Evolutionary conservation across 2,113 vertebrate genomes (phyloP).

Genomic region (Ictalurus punctatus): DNA sequence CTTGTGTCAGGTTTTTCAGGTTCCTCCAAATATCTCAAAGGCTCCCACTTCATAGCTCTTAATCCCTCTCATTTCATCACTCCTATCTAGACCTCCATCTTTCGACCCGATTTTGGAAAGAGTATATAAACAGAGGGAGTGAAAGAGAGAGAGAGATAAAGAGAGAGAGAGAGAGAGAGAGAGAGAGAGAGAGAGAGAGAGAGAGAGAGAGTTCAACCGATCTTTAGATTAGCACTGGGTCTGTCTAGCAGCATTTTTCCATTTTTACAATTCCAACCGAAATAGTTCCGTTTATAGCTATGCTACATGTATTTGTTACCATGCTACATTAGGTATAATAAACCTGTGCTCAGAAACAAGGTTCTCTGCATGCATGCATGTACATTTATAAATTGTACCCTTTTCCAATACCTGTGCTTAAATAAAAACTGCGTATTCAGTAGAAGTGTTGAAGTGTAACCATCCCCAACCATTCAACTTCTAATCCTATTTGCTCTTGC

Average conservation of each 20-base stretch:
- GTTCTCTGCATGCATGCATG: neutral
- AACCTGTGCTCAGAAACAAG: neutral
- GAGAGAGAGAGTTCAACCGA: neutral
- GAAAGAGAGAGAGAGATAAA: neutral
- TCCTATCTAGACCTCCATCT: neutral
- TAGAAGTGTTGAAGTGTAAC: neutral
- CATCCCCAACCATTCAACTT: neutral
- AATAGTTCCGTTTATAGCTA: neutral
- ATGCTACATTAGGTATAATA: neutral
- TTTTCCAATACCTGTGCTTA: neutral
- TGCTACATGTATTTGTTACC: too few species aligned
- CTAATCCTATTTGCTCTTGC: neutral
- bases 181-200: constrained; percentile 1
- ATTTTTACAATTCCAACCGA: constrained; percentile 23
- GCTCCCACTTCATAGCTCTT: neutral
- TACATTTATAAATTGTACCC: neutral
- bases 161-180: neutral
- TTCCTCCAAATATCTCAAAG: constrained; percentile 2
- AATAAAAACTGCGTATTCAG: neutral
- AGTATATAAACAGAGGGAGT: neutral
- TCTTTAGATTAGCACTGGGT: constrained; percentile 14
- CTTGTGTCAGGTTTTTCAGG: constrained; percentile 8
- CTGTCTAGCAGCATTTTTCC: constrained; percentile 47
- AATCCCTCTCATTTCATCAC: neutral
- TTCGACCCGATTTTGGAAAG: constrained; percentile 23